Percentiles rank a stretch among this genome's conserved stretches.
Conservation (phyloP, 2,113 vertebrate genomes). For the Tupaia tana region DNA sequence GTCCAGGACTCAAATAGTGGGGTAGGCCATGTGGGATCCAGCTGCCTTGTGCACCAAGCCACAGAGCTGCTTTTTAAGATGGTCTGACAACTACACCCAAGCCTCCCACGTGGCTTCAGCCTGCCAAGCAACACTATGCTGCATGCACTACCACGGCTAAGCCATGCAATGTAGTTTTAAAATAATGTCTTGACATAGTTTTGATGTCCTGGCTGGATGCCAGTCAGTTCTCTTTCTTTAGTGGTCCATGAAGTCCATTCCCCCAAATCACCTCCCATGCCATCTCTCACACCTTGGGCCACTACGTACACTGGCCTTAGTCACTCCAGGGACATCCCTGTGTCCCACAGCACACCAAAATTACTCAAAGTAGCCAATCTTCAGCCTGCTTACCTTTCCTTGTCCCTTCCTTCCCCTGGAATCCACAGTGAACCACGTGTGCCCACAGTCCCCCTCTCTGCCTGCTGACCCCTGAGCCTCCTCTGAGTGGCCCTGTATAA, state of each 20-base stretch:
- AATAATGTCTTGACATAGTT: neutral
- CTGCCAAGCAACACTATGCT: no score
- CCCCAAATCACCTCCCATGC: no score
- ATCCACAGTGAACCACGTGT: neutral
- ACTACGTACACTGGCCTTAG: no score
- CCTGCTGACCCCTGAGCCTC: neutral
- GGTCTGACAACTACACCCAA: no score
- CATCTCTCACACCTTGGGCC: neutral
- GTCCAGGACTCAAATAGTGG: no score
- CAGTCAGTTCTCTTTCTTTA: neutral
- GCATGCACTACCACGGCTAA: no score
- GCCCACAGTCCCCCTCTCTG: no score
- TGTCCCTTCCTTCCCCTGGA: neutral
- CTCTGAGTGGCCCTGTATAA: neutral
- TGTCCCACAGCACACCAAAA: neutral
- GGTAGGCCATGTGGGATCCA: no score
- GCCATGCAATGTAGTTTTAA: neutral
- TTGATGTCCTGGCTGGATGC: neutral
- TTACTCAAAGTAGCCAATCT: neutral
- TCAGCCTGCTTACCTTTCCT: neutral
- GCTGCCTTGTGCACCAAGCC: no score
- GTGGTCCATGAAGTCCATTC: neutral
- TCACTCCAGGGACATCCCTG: neutral
- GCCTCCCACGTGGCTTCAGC: no score
- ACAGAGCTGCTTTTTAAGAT: no score